Evolutionary conservation across 2,113 vertebrate species (phyloP).

Genomic region (Polypterus senegalus): DNA sequence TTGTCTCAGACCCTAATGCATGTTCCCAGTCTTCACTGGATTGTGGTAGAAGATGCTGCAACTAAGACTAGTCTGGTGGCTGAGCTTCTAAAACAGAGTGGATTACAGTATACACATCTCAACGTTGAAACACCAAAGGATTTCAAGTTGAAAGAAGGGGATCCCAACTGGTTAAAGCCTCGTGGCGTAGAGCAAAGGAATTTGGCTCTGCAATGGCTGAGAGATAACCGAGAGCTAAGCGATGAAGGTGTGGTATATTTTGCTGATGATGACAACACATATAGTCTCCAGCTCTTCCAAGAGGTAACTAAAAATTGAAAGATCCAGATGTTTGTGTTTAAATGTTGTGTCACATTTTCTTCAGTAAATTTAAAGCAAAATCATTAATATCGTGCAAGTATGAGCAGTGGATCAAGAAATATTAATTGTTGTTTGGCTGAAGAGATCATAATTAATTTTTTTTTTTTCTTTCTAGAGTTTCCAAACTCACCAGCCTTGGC

Average conservation of each 20-base stretch:
- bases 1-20: conserved; percentile 59
- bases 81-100: conserved; percentile 42
- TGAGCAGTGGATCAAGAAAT: too few species aligned
- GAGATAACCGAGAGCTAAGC: conserved; percentile 32
- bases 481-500: too few species aligned
- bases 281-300: conserved; percentile 59
- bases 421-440: too few species aligned
- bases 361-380: too few species aligned
- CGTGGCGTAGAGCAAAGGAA: conserved; percentile 66
- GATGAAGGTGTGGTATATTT: conserved; percentile 62
- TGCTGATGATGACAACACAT: conserved; percentile 68
- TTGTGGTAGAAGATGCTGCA: conserved; percentile 59
- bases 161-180: conserved; percentile 66
- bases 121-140: conserved; percentile 48
- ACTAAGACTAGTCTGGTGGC: conserved; percentile 43
- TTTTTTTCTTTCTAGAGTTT: too few species aligned
- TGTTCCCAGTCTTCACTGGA: conserved; percentile 60
- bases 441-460: too few species aligned
- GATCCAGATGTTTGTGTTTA: background rate
- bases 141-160: conserved; percentile 54
- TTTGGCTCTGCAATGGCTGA: conserved; percentile 58
- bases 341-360: background rate
- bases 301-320: conserved; percentile 38
- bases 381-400: too few species aligned
- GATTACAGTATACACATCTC: conserved; percentile 54